Evolutionary conservation across 37 sponge, comb jelly and placozoan genomes (phyloP), one percentile per base, ranked within the genome.

Genomic region (Geodia barretti): DNA sequence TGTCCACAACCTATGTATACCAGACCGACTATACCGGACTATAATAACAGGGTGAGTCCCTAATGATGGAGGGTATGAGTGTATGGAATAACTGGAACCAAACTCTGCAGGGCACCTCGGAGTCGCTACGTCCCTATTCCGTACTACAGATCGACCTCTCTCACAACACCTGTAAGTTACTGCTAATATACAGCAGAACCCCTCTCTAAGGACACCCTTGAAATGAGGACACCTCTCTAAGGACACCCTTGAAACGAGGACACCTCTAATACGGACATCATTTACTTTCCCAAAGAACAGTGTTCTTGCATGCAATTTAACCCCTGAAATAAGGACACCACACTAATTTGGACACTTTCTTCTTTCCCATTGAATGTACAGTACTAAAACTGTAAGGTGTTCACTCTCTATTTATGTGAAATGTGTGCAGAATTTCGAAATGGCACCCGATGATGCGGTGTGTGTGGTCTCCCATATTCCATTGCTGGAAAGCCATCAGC

Each of bases 401-500:
- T n/a, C n/a, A n/a, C n/a, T n/a, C n/a, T n/a, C n/a, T n/a, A n/a
- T n/a, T n/a, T n/a, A n/a, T n/a, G n/a, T n/a, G n/a, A n/a, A n/a
- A n/a, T n/a, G 25, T 64, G 30, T 30, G 34, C 71, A 70, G 71
- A 37, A 37, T 70, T 23, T 70, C n/a, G 71, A 70, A 26, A 70
- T 70, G 71, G 71, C n/a, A 36, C 36, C 3, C 3, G 71, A 70
- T 25, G 71, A 70, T 23, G 38, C 64, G 23, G 64, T n/a, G n/a
- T n/a, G 79, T 72, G 74, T 73, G 4, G 89, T 88, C 34, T 84
- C 89, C 28, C 84, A 83, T 35, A 88, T 84, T 32, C 89, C 89
- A 8, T 79, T 88, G 29, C 84, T 88, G 7, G 89, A 88, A 42
- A 73, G 61, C 24, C 82, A 88, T 40, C 79, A 78, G 68, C 79